Base-by-base conservation (phyloP, 1,140 invertebrate species). In the Habropoda laboriosa region DNA sequence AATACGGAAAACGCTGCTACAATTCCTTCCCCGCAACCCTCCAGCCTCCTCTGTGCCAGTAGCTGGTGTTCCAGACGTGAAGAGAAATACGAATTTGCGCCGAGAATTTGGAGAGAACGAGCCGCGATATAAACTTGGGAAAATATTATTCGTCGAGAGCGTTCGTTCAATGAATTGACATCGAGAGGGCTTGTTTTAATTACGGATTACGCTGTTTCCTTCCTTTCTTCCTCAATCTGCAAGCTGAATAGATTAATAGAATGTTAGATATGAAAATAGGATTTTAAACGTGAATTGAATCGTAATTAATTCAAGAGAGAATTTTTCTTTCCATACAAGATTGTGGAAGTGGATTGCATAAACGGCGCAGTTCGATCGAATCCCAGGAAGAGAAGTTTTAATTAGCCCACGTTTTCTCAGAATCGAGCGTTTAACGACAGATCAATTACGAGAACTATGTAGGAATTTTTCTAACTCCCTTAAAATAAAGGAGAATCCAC, bases 1-100 rank as follows among this genome's bases (percentile, higher is more conserved):
- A 83, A 84, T 83, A 64, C 70, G 35, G 81, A 64, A 79, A 70
- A 45, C 42, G 66, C 7, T 35, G 51, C 35, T n/a, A 45, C 73
- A 40, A 45, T 57, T 45, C 42, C 40, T 27, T 13, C 16, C 8
- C 4, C 5, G 47, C 24, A 60, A 6, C 55, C 30, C 55, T 38
- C 63, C 24, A 8, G 2, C 13, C 12, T 8, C 30, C 12, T 13
- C n/a, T n/a, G n/a, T n/a, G n/a, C n/a, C n/a, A n/a, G n/a, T n/a
- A n/a, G 27, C 38, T 13, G 8, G 21, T 38, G 42, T 35, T 51
- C 30, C 10, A 49, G 45, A 53, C 45, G 2, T 18, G 24, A 38
- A 73, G 16, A 57, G n/a, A 64, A 63, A 53, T 63, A n/a, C 60
- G 47, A 27, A 67, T 51, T 67, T 63, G 64, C 64, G 45, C 18